These are phyloP conservation scores for Chrysolina oricalcia DNA, from an alignment of 2,888 invertebrate species.

Conservation along the genomic window DNA sequence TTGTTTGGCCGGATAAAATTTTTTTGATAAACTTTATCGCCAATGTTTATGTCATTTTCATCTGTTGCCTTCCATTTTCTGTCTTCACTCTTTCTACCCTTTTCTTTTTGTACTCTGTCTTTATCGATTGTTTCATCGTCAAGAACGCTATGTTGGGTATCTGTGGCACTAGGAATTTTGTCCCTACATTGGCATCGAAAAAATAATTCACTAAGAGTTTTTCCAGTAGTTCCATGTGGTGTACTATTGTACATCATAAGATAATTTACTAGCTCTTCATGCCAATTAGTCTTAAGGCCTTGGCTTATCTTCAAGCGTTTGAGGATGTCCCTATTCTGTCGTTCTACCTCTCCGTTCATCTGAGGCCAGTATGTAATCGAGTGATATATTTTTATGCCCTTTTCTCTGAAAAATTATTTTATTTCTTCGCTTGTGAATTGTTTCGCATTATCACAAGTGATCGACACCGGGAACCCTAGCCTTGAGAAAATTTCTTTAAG, in stretches of 20 bases:
- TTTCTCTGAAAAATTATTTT: too few species aligned
- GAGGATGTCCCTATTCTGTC: conserved; percentile 55
- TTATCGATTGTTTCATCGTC: background rate
- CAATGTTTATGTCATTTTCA: conserved; percentile 12
- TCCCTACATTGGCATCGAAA: conserved; percentile 33
- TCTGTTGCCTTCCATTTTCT: conserved; percentile 16
- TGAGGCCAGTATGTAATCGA: conserved; percentile 45
- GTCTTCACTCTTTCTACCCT: conserved; percentile 12
- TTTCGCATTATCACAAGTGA: conserved; percentile 54
- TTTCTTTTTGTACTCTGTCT: conserved; percentile 25
- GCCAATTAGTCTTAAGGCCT: conserved; percentile 19
- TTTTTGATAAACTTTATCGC: conserved; percentile 44
- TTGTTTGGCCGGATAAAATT: conserved; percentile 33
- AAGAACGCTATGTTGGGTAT: conserved; percentile 1
- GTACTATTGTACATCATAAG: conserved; percentile 45
- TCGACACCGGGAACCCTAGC: conserved; percentile 43
- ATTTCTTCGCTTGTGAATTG: conserved; percentile 41
- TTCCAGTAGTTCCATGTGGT: conserved; percentile 29
- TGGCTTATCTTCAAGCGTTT: conserved; percentile 2
- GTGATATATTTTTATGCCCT: conserved; percentile 46
- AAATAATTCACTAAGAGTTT: conserved; percentile 39
- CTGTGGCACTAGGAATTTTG: background rate
- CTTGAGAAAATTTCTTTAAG: conserved; percentile 53
- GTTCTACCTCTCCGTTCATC: conserved; percentile 44
- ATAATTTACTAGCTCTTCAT: conserved; percentile 36